Base-by-base conservation (phyloP, 2,888 invertebrate species). In the Athripsodes cinereus region DNA sequence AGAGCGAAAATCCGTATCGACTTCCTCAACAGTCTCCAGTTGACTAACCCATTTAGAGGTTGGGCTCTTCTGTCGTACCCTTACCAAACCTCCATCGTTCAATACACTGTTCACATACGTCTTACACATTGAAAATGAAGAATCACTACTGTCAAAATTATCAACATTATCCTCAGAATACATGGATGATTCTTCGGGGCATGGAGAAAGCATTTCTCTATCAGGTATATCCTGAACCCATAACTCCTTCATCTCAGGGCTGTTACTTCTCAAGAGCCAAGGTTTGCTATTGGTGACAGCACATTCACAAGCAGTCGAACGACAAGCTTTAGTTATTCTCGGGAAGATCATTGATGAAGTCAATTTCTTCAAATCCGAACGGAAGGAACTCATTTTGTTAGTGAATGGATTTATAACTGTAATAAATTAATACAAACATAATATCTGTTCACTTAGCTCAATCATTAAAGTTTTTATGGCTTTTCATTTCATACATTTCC, bases 281-380 rank as follows among this genome's bases (percentile, higher is more conserved):
- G 47, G 55, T 21, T 35, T 55, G 50, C 34, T 34, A 22, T 18
- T 8, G 47, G 20, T 6, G 47, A 20, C 20, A 5, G 16, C 13
- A 20, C 47, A 47, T 16, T 49, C 50, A 78, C 69, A 81, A 81
- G 60, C 82, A 81, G 47, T 6, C 6, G 47, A 20, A 19, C 40
- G 5, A 13, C 40, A 40, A n/a, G 16, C 16, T 16, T 40, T 40
- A 3, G 5, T n/a, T 16, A 40, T 13, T 40, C 16, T 40, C 40
- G 40, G 16, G 13, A 40, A 40, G 8, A 16, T 26, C 26, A 26
- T 26, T 10, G 26, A 26, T 10, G 26, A 26, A 6, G 26, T 26
- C 26, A 26, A 26, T 26, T 10, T 26, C 26, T 26, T 26, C 10
- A 26, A 10, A 26, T 26, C 26, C 5, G 26, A 26, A 26, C 26